Percentiles rank a stretch among this genome's conserved stretches.
Evolutionary conservation across 2,113 vertebrate species (phyloP).

Genomic region (Aspiorhynchus laticeps): DNA sequence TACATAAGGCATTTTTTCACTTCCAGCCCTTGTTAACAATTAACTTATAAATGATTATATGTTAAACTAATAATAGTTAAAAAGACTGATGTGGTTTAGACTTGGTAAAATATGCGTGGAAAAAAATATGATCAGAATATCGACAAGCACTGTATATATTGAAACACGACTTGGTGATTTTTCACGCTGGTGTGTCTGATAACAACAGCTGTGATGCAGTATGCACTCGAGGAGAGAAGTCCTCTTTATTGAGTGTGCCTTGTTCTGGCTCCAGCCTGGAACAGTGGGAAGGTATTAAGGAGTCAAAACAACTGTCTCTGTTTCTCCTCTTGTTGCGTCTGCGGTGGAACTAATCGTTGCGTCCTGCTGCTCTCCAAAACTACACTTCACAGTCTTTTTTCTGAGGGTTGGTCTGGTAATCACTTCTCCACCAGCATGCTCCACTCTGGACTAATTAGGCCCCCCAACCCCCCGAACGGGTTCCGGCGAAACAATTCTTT

Average conservation of each 20-base stretch:
- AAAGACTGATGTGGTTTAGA: too few species aligned
- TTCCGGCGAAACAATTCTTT: conserved; percentile 69
- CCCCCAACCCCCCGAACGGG: conserved; percentile 65
- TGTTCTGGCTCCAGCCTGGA: conserved; percentile 21
- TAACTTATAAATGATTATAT: too few species aligned
- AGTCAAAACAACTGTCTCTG: conserved; percentile 26
- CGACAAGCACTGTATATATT: too few species aligned
- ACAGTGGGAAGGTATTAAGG: conserved; percentile 40
- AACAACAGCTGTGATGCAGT: not conserved
- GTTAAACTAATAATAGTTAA: too few species aligned
- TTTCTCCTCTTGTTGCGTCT: conserved; percentile 12
- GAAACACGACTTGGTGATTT: not conserved
- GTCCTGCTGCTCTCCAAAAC: conserved; percentile 25
- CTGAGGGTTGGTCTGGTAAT: conserved; percentile 67
- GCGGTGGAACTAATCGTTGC: conserved; percentile 39
- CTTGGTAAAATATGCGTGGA: too few species aligned
- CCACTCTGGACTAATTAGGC: conserved; percentile 73
- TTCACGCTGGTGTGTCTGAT: not conserved
- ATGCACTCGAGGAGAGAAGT: conserved; percentile 21
- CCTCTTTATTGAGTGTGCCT: conserved; percentile 10
- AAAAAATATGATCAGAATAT: not conserved
- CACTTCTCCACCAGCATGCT: conserved; percentile 68
- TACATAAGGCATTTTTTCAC: too few species aligned
- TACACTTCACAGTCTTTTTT: conserved; percentile 24
- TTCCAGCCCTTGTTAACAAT: too few species aligned